These are phyloP conservation scores for Eupithecia subumbrata DNA, from an alignment of 2,888 invertebrate genomes.

Conservation along the genomic window DNA sequence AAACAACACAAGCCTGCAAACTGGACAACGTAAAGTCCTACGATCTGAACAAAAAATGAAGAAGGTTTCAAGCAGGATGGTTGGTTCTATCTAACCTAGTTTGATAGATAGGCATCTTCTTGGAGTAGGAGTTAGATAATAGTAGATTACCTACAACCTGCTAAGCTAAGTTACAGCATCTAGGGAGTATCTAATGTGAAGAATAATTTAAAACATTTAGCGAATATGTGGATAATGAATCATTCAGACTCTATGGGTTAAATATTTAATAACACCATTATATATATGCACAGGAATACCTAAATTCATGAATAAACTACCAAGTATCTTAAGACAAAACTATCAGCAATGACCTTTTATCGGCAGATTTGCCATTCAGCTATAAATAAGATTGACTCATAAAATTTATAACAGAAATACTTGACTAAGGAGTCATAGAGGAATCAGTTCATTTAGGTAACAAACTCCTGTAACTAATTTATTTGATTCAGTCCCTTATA, in stretches of 20 bases:
- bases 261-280: neutral
- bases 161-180: neutral
- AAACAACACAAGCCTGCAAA: conserved; percentile 47
- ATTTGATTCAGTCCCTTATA: neutral
- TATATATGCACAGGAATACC: neutral
- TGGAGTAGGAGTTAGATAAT: neutral
- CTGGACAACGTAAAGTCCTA: conserved; percentile 29
- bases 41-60: neutral
- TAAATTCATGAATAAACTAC: neutral
- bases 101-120: neutral
- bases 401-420: conserved; percentile 19
- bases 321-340: neutral
- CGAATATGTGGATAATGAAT: neutral
- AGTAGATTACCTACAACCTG: neutral
- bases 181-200: neutral
- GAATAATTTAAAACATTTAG: neutral
- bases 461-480: neutral
- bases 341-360: conserved; percentile 24
- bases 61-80: neutral
- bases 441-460: neutral
- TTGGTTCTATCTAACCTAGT: neutral
- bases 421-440: neutral
- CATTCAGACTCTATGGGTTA: neutral
- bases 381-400: conserved; percentile 21
- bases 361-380: conserved; percentile 15